Base-by-base conservation (phyloP, 2,888 invertebrate species). In the Hirtodrosophila trivittata region DNA sequence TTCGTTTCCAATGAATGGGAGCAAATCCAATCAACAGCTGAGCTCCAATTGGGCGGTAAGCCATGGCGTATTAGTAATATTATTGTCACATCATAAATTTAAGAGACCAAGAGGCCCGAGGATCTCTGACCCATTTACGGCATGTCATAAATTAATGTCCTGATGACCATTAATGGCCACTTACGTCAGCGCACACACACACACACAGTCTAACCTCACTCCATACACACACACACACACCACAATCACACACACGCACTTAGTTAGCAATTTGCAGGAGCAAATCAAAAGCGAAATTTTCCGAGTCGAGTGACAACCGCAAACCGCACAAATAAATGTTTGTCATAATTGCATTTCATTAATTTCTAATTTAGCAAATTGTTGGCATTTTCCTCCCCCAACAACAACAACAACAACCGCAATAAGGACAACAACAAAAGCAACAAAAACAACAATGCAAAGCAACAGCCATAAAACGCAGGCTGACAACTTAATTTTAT, bases 1-100 rank as follows among this genome's bases (percentile, higher is more conserved):
- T 94, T 97, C 77, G 96, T 95, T 4, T 94, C 94, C 86, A 96
- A 96, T 86, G 94, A 95, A 73, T 95, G 95, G 91, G 96, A 97
- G 88, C 95, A 96, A 90, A 94, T 95, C 10, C 96, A 96, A 89
- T 96, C 95, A 7, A 94, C 94, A 0, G 94, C 96, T 1, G 96
- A 97, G 89, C 92, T 96, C 43, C 93, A 95, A 77, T 92, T 97
- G 86, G 96, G 97, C 75, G 95, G 96, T 96, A 90, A 92, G 92
- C 87, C 39, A 32, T n/a, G 45, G 35, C 58, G 45, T 50, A 64
- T 73, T 18, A 46, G 54, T n/a, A 55, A 60, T 60, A 45, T 39
- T 42, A 46, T 41, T 54, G 43, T 37, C 46, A 38, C 45, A 58
- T 43, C 33, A 50, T 49, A 51, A 58, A 67, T 67, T 38, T 26